Percentiles rank a stretch among this genome's conserved stretches.
phyloP scores from a whole-genome alignment of 1,140 invertebrate species.

The Drosophila pallidifrons region DNA sequence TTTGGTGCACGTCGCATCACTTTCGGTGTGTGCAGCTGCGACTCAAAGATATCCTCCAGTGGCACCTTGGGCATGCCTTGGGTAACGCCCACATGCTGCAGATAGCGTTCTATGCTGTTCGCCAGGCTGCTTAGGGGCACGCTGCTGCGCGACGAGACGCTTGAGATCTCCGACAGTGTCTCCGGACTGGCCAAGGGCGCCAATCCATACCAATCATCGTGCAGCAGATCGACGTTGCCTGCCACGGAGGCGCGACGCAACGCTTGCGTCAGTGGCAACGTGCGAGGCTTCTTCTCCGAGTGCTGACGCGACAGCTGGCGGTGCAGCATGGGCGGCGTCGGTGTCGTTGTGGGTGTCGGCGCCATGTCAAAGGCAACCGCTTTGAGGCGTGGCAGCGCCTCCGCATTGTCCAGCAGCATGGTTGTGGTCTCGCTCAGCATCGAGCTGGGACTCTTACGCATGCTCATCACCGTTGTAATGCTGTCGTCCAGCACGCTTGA shows the following conservation, averaged over 20 bases:
- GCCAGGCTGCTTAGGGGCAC: slow-evolving; percentile 83
- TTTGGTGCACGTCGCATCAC: slow-evolving; percentile 89
- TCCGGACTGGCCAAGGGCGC: slow-evolving; percentile 94
- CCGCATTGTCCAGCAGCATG: slow-evolving; percentile 51
- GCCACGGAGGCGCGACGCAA: slow-evolving; percentile 77
- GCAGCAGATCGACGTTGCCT: slow-evolving; percentile 85
- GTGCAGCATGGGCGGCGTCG: background rate
- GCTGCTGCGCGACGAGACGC: slow-evolving; percentile 87
- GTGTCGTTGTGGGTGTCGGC: slow-evolving; percentile 35
- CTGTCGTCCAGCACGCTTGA: slow-evolving; percentile 76
- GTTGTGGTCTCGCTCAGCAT: slow-evolving; percentile 71
- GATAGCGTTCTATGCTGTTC: slow-evolving; percentile 82
- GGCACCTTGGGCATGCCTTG: slow-evolving; percentile 50
- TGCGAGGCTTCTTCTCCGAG: slow-evolving; percentile 66
- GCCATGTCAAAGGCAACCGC: slow-evolving; percentile 79
- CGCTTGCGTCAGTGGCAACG: slow-evolving; percentile 57
- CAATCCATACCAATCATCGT: slow-evolving; percentile 89
- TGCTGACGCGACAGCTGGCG: slow-evolving; percentile 61
- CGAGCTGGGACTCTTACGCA: slow-evolving; percentile 72
- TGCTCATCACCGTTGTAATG: slow-evolving; percentile 69
- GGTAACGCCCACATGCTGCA: slow-evolving; percentile 70
- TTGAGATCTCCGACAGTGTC: slow-evolving; percentile 92
- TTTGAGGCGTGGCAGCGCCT: slow-evolving; percentile 53
- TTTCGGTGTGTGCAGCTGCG: slow-evolving; percentile 85
- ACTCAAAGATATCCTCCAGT: slow-evolving; percentile 76